Percentiles rank a stretch among this genome's conserved stretches.
These are phyloP conservation scores for Flabesymbios commensalis DNA, from an alignment of 2,888 invertebrate genomes.

Conservation along the genomic window DNA sequence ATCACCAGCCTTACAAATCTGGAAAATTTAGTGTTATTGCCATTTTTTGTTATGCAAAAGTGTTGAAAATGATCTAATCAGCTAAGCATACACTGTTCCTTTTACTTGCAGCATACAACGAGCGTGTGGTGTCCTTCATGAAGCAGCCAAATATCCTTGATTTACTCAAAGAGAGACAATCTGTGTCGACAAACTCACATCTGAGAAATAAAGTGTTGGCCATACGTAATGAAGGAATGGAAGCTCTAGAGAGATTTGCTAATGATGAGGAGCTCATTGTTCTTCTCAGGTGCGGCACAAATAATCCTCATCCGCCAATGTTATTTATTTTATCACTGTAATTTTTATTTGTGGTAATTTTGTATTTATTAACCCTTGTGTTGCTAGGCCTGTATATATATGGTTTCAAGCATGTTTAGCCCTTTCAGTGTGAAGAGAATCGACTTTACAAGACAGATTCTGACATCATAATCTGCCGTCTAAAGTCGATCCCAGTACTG, in stretches of 20 bases:
- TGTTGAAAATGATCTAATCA: background rate
- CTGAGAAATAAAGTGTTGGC: constrained; percentile 84
- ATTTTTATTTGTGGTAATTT: background rate
- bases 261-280: constrained; percentile 75
- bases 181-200: constrained; percentile 72
- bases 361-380: background rate
- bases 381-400: background rate
- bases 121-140: constrained; percentile 91
- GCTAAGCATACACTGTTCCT: background rate
- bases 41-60: too few relatives aligned
- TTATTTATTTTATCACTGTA: background rate
- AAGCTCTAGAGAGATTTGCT: constrained; percentile 81
- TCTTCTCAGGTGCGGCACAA: constrained; percentile 17
- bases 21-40: too few relatives aligned
- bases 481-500: too few relatives aligned
- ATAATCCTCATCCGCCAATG: background rate
- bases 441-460: too few relatives aligned
- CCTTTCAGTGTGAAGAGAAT: too few relatives aligned
- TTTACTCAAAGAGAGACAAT: constrained; percentile 69
- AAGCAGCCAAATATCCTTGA: constrained; percentile 92
- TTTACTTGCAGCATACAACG: constrained; percentile 74
- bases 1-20: too few relatives aligned
- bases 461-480: too few relatives aligned
- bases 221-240: constrained; percentile 84
- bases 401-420: too few relatives aligned